Evolutionary conservation across 1,140 invertebrate genomes (phyloP), one percentile per base, ranked within the genome.

Genomic region (Maniola jurtina): DNA sequence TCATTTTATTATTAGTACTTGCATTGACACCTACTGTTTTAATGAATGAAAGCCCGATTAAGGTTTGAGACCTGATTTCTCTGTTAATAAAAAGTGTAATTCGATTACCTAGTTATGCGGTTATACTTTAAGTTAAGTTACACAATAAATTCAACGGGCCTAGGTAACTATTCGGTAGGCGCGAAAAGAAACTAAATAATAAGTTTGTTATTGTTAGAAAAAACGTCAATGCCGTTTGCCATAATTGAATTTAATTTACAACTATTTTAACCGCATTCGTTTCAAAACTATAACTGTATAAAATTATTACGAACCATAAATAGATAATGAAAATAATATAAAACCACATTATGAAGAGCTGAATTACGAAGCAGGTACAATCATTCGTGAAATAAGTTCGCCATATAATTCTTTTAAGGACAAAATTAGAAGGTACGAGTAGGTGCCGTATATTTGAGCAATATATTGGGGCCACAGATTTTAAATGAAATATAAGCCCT

Each of bases 281-380:
- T 61, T 14, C 47, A 61, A n/a, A 52, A 15, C 35, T 2, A 34
- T 61, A 60, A 40, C 48, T 38, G 11, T 52, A 61, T 40, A 61
- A 52, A 52, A 61, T 61, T 61, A 61, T 61, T 52, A 52, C 60
- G 33, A 52, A 48, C 60, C 60, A 61, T 61, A 61, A 61, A 61
- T 54, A 61, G 60, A 61, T 52, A 52, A 52, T 61, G 52, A 52
- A 61, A 54, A 48, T 60, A 61, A 61, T 50, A 61, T 16, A 50
- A 52, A 52, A 61, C 60, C 47, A 47, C 60, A 61, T 38, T 61
- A 16, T 47, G 48, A 52, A 61, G 48, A 34, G 8, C 48, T 52
- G 36, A 60, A 52, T 61, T 34, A 11, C 14, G 60, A 36, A 13
- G 42, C 45, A 34, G 15, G 13, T 60, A 60, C 9, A 45, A 52